Base-by-base conservation (phyloP, 2,797 vertebrate genomes). In the Meda fulgida region DNA sequence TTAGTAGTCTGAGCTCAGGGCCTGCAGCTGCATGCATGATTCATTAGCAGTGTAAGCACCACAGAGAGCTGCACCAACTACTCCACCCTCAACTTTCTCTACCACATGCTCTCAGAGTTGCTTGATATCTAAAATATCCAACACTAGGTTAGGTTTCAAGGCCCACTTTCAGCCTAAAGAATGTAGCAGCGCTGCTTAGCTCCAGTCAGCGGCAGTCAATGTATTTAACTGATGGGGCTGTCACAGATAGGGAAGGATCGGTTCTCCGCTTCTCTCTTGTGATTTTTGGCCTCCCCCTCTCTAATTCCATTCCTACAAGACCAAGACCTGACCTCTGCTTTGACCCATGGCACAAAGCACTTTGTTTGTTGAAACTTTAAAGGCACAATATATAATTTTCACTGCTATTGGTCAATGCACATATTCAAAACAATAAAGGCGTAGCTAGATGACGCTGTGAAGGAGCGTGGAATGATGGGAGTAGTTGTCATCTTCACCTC, bases 211-310 rank as follows among this genome's bases (percentile, higher is more conserved):
- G 46, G 67, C n/a, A 65, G 53, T 83, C 48, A 87, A 89, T 84
- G 77, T 26, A 63, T 88, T 89, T 89, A 83, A 91, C 81, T 84
- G 86, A 90, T 75, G 88, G 63, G 73, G 69, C 71, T 85, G 53
- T 83, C 70, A 34, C 58, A 91, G 87, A 90, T 81, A 86, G 80
- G 87, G 75, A 86, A 43, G 78, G 73, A 65, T 90, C 83, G 88
- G 89, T 90, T 85, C 88, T 86, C 66, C 18, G 84, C 63, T 69
- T 73, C 55, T 79, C 58, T 31, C 80, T 76, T 58, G 66, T 83
- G 89, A 93, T 91, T 94, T 90, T 90, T 83, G 73, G 81, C 87
- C 85, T 88, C 88, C 79, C 78, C 78, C 90, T 85, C 58, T 80
- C 83, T 31, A 85, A 87, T 87, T 92, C 75, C 82, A 87, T 86